These are phyloP conservation scores for Crossocerus cetratus DNA, from an alignment of 2,888 invertebrate genomes.

Conservation along the genomic window DNA sequence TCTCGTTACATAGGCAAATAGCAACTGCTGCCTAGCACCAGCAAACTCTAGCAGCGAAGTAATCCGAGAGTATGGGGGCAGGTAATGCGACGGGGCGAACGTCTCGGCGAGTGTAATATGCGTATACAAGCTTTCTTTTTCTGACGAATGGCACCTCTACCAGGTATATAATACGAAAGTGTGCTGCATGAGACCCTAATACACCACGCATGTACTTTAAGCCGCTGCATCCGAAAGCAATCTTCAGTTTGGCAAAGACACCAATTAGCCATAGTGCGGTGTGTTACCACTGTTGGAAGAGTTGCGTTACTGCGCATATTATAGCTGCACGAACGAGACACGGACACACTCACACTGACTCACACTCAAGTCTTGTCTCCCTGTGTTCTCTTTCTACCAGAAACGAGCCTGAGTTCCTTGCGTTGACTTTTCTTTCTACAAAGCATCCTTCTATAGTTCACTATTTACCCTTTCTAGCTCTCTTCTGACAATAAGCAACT, in stretches of 20 bases:
- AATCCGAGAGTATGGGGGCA: constrained; percentile 14
- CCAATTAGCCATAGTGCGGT: constrained; percentile 29
- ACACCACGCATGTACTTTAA: constrained; percentile 57
- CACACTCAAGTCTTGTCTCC: constrained; percentile 28
- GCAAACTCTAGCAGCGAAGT: not conserved
- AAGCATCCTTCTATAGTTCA: constrained; percentile 53
- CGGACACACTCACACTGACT: not conserved
- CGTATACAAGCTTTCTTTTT: constrained; percentile 73
- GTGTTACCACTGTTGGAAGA: constrained; percentile 8
- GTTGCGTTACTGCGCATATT: constrained; percentile 2
- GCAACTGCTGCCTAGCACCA: no score
- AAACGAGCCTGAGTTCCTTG: constrained; percentile 36
- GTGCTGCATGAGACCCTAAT: constrained; percentile 58
- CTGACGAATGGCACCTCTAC: constrained; percentile 48
- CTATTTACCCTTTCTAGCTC: constrained; percentile 69
- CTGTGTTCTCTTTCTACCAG: constrained; percentile 5
- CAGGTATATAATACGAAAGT: constrained; percentile 29
- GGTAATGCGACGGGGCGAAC: constrained; percentile 25
- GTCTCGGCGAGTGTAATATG: constrained; percentile 5
- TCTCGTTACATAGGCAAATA: not conserved
- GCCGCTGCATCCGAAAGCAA: constrained; percentile 31
- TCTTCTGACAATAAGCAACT: constrained; percentile 73
- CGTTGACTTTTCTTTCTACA: constrained; percentile 33
- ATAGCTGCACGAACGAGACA: not conserved
- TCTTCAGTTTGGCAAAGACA: constrained; percentile 31